These are phyloP conservation scores for Platycercus adscitus DNA, from an alignment of 2,113 vertebrate genomes.

Conservation along the genomic window DNA sequence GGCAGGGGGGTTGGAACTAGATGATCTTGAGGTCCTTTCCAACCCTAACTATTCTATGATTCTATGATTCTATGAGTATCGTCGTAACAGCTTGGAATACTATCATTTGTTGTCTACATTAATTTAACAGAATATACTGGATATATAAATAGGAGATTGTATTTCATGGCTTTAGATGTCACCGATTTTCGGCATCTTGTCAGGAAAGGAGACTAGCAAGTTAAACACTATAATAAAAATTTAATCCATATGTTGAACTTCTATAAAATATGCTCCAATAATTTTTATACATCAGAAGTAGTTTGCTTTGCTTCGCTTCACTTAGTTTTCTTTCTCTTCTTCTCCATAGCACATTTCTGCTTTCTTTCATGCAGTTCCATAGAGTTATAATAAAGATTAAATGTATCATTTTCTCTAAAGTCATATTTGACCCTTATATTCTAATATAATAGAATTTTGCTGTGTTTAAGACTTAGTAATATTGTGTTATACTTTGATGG, in stretches of 20 bases:
- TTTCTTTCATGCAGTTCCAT: not conserved
- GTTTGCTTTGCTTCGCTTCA: not conserved
- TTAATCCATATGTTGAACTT: not conserved
- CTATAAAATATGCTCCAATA: not conserved
- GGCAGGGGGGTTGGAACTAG: too few species aligned
- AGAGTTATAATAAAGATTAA: not conserved
- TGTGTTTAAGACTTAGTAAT: not conserved
- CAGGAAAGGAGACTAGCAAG: not conserved
- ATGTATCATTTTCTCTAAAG: not conserved
- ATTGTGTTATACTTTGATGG: not conserved
- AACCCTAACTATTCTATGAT: too few species aligned
- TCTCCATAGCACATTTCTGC: not conserved
- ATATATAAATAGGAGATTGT: not conserved
- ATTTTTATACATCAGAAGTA: not conserved
- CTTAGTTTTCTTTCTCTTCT: not conserved
- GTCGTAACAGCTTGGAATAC: not conserved
- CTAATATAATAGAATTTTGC: slow-evolving; percentile 4
- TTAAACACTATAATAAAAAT: not conserved
- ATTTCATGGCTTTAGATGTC: not conserved
- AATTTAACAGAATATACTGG: not conserved
- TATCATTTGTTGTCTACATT: not conserved
- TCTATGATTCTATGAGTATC: too few species aligned
- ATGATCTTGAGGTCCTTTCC: too few species aligned
- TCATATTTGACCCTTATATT: not conserved
- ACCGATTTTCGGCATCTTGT: not conserved